Percentiles rank a stretch among this genome's conserved stretches.
These are phyloP conservation scores for Drosophila suboccidentalis DNA, from an alignment of 2,888 invertebrate genomes.

Conservation along the genomic window DNA sequence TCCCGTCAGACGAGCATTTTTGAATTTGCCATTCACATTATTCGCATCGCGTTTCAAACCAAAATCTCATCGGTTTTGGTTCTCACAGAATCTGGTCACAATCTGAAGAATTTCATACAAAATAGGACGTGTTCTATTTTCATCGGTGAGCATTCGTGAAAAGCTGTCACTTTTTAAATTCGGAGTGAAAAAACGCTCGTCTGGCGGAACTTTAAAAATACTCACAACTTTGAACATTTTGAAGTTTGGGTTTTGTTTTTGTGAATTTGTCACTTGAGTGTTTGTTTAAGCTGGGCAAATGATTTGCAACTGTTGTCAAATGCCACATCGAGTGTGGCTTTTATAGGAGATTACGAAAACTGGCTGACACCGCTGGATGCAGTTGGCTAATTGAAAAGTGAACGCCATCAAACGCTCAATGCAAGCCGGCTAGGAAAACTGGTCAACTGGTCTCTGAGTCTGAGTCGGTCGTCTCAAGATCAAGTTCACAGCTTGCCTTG, in stretches of 20 bases:
- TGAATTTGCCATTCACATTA: too few relatives aligned
- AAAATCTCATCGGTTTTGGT: too few relatives aligned
- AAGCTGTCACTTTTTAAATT: too few relatives aligned
- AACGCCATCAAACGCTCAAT: conserved; percentile 69
- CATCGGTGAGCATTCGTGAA: too few relatives aligned
- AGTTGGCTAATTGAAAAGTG: conserved; percentile 60
- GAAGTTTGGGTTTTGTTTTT: conserved; percentile 40
- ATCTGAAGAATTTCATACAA: too few relatives aligned
- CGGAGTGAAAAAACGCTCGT: too few relatives aligned
- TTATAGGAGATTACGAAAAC: conserved; percentile 65
- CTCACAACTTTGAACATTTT: conserved; percentile 85
- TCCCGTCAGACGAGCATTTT: too few relatives aligned
- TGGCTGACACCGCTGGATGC: conserved; percentile 49
- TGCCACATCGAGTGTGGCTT: conserved; percentile 58
- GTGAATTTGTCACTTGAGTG: conserved; percentile 37
- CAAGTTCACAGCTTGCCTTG: conserved; percentile 80
- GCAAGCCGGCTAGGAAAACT: conserved; percentile 68
- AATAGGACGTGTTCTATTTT: too few relatives aligned
- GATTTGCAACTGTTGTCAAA: conserved; percentile 78
- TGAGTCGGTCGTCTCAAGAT: conserved; percentile 68
- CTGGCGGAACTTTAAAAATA: conserved; percentile 25
- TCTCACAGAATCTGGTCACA: too few relatives aligned
- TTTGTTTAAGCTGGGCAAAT: conserved; percentile 58
- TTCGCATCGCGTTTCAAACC: too few relatives aligned
- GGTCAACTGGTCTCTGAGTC: conserved; percentile 26